Evolutionary conservation across 2,797 vertebrate species (phyloP), one percentile per base, ranked within the genome.

Genomic region (Phataginus tricuspis): DNA sequence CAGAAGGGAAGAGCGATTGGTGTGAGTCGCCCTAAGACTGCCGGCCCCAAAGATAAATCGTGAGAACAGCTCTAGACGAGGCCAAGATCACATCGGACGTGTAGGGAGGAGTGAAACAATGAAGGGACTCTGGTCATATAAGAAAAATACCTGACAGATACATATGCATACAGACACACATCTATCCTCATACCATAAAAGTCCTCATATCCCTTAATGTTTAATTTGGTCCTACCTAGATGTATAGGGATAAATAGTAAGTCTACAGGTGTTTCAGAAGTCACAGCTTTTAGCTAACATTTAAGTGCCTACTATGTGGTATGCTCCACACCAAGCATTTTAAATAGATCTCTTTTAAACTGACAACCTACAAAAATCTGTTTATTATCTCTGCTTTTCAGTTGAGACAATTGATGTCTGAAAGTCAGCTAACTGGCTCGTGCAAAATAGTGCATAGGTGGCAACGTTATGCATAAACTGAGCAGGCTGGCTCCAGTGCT

Each of bases 251-350:
- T 45, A 89, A 79, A 78, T 0, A 64, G 8, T 53, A 71, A 53
- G 53, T 89, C 59, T 25, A 63, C 19, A 4, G 55, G 31, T 69
- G 11, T 74, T 72, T 85, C 55, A 84, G 34, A 92, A 91, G 75
- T 86, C 42, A 69, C 18, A 91, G 45, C 53, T 95, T 88, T 90
- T 68, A 87, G 34, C 53, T 93, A 86, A 79, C n/a, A 68, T 34
- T 96, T 85, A 91, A 45, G 29, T 88, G 55, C 34, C 59, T 63
- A n/a, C 2, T 71, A 15, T 6, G 9, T 74, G 27, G 14, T 77
- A 88, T 1, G 7, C 25, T 84, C 51, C 75, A 37, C 19, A 34
- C 13, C 42, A 39, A 53, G 66, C 34, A 88, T n/a, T 94, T 82
- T 74, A 16, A 84, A 80, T 4, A 4, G 21, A 68, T 61, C 29